Evolutionary conservation across 2,888 invertebrate species (phyloP), one percentile per base, ranked within the genome.

Genomic region (Anticlea derivata): DNA sequence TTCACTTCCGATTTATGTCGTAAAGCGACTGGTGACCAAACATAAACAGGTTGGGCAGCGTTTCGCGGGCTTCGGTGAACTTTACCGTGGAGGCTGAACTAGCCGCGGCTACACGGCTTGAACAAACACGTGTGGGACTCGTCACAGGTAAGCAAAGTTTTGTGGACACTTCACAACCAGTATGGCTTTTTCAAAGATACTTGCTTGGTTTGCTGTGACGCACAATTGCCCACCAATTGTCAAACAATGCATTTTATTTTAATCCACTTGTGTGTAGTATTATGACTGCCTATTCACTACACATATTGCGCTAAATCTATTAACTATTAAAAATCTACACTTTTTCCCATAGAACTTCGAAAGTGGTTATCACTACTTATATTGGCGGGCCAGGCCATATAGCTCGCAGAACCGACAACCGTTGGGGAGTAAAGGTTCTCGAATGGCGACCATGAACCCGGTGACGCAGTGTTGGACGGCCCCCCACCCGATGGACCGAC

Each of bases 51-150:
- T 69, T 58, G 57, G 59, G 65, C 64, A 61, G 60, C 64, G 73
- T 83, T 85, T 86, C 68, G 86, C 83, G 66, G 73, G 69, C 60
- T 61, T 67, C 61, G 58, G 70, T 76, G 77, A 81, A 78, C 78
- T 77, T 70, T 73, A 75, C 78, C 66, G 70, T 70, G 68, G 74
- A 66, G 63, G 61, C 65, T 60, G 66, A 35, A 55, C 35, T 80
- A 83, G 82, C 86, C 77, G 72, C 74, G 72, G 27, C 13, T n/a
- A 40, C 38, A 41, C 59, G 59, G 71, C 67, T 59, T 73, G 66
- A 76, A 64, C 79, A 86, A 86, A 87, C 66, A 86, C 52, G 61
- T 70, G 74, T 73, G 78, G 77, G 82, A 80, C 80, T 70, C 60
- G 66, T 71, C 65, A 56, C 54, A 52, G 30, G 48, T 69, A 62